phyloP scores from a whole-genome alignment of 1,140 invertebrate species.

The Chironomus striatipennis region DNA sequence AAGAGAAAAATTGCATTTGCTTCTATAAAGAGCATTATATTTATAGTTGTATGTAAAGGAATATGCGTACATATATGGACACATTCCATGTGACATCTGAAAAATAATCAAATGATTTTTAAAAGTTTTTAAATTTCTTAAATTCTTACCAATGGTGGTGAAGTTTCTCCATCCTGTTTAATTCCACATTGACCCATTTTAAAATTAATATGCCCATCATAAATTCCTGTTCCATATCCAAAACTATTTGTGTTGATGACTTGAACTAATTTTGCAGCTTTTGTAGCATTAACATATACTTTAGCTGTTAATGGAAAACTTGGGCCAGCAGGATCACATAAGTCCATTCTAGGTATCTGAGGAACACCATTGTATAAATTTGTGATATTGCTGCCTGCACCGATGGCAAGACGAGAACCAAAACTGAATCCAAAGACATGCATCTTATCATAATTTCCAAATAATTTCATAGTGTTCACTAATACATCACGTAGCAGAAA shows the following conservation, averaged over 20 bases:
- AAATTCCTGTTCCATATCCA: constrained; percentile 35
- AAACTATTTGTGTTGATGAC: constrained; percentile 35
- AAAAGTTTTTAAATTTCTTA: no score
- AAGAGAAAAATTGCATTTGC: neutral
- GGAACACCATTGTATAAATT: neutral
- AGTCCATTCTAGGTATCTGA: neutral
- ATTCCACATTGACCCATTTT: constrained; percentile 35
- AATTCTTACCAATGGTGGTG: constrained; percentile 30
- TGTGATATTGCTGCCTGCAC: constrained; percentile 29
- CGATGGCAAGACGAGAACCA: constrained; percentile 35
- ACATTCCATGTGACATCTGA: constrained; percentile 34
- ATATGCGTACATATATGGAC: constrained; percentile 36
- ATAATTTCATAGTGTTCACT: constrained; percentile 28
- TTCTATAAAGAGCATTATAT: neutral
- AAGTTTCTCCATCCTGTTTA: constrained; percentile 32
- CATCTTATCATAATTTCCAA: constrained; percentile 32
- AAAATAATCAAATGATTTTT: no score
- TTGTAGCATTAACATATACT: neutral
- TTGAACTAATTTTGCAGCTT: constrained; percentile 34
- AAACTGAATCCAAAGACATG: constrained; percentile 38
- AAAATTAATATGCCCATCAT: constrained; percentile 37
- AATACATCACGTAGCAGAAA: constrained; percentile 31
- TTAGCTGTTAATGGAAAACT: constrained; percentile 34
- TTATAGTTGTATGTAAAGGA: constrained; percentile 34
- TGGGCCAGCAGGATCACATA: constrained; percentile 39